Base-by-base conservation (phyloP, 1,140 invertebrate species). In the Zaprionus nigranus region DNA sequence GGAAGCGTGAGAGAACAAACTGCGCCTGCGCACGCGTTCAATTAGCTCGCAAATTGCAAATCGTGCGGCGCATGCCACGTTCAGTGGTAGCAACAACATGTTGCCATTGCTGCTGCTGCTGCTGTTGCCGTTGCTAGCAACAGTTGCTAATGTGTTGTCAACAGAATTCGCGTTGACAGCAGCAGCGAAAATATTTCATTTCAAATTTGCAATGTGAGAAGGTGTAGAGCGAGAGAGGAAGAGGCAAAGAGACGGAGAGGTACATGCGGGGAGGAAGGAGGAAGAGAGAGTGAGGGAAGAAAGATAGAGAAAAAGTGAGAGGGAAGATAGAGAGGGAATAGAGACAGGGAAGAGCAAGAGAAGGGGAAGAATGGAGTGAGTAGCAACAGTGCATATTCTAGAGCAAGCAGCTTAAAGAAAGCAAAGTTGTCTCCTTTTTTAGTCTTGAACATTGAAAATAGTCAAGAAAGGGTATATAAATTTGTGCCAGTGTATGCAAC, bases 151-250 rank as follows among this genome's bases (percentile, higher is more conserved):
- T 90, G 85, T 90, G 85, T 90, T 90, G 85, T 90, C 85, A 90
- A 82, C 85, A 84, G 78, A 90, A 90, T 79, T 85, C 76, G 88
- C 84, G 86, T 82, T 85, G 85, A 90, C 85, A 90, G 85, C 81
- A 82, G 81, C 79, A 90, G 90, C 85, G 85, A 90, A 90, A 85
- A 90, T 90, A 90, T 90, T 90, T 90, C 85, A 90, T 90, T 90
- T 90, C 81, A 85, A 77, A 90, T 90, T 90, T 88, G 78, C 75
- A 61, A 36, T 46, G 38, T 40, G 66, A 11, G 26, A 36, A 62
- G 43, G 5, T 30, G 30, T 11, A 9, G 26, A 81, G 72, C 66
- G 65, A 26, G 4, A 81, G 43, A 17, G 26, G 13, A 7, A 56
- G 36, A 13, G 17, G 13, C 12, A 4, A 15, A 38, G 34, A 34